These are phyloP conservation scores for Anser brachyrhynchus DNA, from an alignment of 2,113 vertebrate genomes.

Conservation along the genomic window DNA sequence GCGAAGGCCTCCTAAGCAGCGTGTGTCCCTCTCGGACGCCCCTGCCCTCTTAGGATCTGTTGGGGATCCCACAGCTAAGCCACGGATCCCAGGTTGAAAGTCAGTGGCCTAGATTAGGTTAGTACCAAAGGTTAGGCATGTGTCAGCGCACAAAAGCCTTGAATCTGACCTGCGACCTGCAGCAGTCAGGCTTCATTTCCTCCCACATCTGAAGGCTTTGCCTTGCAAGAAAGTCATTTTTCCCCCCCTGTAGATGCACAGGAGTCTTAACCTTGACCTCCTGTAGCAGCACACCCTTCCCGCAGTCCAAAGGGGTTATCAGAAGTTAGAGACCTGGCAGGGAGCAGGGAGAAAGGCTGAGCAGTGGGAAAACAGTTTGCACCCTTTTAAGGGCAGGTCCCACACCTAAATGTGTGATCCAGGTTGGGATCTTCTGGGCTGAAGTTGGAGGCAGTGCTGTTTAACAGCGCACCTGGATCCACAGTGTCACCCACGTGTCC, in stretches of 20 bases:
- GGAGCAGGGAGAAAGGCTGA: not conserved
- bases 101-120: not conserved
- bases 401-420: accelerated
- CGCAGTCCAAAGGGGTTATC: not conserved
- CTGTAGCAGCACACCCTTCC: not conserved
- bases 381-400: not conserved
- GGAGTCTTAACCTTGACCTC: not conserved
- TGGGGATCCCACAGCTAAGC: not conserved
- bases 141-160: not conserved
- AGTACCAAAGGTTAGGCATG: accelerated
- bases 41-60: accelerated
- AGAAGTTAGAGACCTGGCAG: accelerated
- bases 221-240: not conserved
- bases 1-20: accelerated
- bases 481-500: not conserved
- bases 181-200: not conserved
- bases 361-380: not conserved
- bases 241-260: not conserved
- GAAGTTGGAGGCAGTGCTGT: accelerated
- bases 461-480: accelerated
- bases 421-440: not conserved
- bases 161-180: not conserved
- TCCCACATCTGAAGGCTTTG: not conserved
- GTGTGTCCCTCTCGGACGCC: accelerated
- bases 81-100: accelerated